Conservation (phyloP, 2,797 vertebrate genomes). For the Geotrypetes seraphini region DNA sequence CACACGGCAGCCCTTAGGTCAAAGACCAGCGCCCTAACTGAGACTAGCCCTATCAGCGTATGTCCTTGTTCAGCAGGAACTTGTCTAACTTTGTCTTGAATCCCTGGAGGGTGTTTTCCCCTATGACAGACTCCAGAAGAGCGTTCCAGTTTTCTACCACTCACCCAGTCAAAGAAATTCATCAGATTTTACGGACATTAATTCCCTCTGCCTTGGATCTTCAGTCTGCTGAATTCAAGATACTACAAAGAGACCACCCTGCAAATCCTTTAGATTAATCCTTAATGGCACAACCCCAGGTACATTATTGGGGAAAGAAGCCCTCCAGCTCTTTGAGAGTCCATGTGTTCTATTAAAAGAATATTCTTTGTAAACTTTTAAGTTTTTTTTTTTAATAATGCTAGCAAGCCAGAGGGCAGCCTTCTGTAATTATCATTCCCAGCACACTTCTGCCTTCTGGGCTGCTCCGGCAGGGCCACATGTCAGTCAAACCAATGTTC, state of each 20-base stretch:
- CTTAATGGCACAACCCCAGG: not conserved
- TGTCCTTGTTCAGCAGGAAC: no score
- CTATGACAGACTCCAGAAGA: no score
- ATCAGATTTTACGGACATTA: no score
- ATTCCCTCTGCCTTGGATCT: no score
- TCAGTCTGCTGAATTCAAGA: no score
- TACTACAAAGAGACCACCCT: not conserved
- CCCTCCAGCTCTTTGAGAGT: not conserved
- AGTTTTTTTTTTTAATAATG: not conserved
- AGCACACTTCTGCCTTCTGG: not conserved
- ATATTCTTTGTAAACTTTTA: not conserved
- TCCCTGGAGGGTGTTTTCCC: no score
- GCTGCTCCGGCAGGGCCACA: not conserved
- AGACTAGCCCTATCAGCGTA: no score
- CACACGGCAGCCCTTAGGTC: no score
- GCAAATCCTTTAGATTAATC: not conserved
- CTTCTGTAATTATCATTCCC: not conserved
- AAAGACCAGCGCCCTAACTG: no score
- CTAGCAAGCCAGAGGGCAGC: not conserved
- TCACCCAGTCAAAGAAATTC: no score
- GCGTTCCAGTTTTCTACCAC: no score
- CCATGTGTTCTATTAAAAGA: not conserved
- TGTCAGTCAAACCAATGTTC: not conserved
- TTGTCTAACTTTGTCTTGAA: no score
- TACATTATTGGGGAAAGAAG: not conserved